Evolutionary conservation across 2,797 vertebrate genomes (phyloP).

Genomic region (Simalia tracyae): DNA sequence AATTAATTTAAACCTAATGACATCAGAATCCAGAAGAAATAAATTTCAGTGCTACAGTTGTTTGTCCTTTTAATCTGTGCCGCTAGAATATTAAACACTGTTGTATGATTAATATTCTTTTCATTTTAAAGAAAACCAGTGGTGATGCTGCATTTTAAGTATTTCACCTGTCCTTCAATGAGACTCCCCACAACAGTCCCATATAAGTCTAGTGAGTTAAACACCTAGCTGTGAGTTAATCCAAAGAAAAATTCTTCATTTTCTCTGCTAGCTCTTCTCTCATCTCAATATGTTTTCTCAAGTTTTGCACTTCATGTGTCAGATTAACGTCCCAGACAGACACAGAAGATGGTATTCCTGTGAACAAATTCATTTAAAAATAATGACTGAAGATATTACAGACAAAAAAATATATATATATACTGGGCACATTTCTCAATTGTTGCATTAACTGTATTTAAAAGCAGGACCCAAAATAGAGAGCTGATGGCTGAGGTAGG

Average conservation of each 20-base stretch:
- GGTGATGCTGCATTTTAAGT: too few relatives aligned
- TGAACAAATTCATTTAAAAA: constrained; percentile 11
- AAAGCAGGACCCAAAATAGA: neutral
- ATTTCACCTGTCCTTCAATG: neutral
- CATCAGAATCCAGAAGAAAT: neutral
- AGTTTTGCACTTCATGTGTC: constrained; percentile 87
- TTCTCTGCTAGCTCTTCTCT: constrained; percentile 84
- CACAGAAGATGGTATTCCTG: constrained; percentile 85
- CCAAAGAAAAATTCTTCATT: constrained; percentile 80
- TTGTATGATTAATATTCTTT: neutral
- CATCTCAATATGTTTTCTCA: constrained; percentile 85
- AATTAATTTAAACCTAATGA: constrained; percentile 12
- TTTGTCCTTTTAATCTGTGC: neutral
- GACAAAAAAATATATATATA: too few relatives aligned
- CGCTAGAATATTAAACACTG: neutral
- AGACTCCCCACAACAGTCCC: neutral
- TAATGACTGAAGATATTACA: neutral
- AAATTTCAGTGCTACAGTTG: neutral
- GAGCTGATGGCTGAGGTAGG: neutral
- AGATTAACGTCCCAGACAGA: constrained; percentile 87
- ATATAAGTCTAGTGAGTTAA: neutral
- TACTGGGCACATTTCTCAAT: constrained; percentile 18
- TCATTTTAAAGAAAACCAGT: neutral
- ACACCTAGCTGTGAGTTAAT: constrained; percentile 61
- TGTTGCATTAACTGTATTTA: constrained; percentile 27